Percentiles rank a stretch among this genome's conserved stretches.
These are phyloP conservation scores for Nothocercus julius DNA, from an alignment of 2,113 vertebrate species.

Conservation along the genomic window DNA sequence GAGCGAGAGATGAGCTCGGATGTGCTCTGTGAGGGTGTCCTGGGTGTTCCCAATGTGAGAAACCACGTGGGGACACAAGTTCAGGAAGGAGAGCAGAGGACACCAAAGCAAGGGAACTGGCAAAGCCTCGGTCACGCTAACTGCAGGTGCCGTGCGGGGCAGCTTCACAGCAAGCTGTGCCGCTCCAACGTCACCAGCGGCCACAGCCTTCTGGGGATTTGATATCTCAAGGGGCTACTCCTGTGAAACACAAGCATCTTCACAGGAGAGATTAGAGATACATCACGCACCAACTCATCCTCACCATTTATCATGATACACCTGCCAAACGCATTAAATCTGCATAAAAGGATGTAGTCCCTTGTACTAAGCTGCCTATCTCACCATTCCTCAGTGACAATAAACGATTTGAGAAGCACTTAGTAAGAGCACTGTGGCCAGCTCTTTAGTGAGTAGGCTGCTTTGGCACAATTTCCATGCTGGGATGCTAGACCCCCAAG, in stretches of 20 bases:
- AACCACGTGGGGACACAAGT: not conserved
- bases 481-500: not conserved
- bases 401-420: slow-evolving; percentile 46
- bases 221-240: slow-evolving; percentile 36
- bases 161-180: slow-evolving; percentile 51
- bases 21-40: not conserved
- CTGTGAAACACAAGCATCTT: slow-evolving; percentile 50
- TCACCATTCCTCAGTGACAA: slow-evolving; percentile 43
- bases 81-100: not conserved
- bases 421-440: not conserved
- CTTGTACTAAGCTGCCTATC: slow-evolving; percentile 49
- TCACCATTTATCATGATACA: slow-evolving; percentile 56
- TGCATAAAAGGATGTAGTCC: slow-evolving; percentile 57
- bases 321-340: slow-evolving; percentile 55
- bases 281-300: slow-evolving; percentile 49
- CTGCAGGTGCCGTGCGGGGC: not conserved
- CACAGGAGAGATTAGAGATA: slow-evolving; percentile 48
- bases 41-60: not conserved
- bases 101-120: not conserved
- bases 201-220: slow-evolving; percentile 26
- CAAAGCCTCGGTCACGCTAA: not conserved
- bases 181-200: slow-evolving; percentile 35
- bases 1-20: not conserved
- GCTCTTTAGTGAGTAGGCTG: not conserved
- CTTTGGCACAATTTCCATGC: not conserved